phyloP scores from a whole-genome alignment of 2,113 vertebrate genomes.

The Paradisaea rubra region DNA sequence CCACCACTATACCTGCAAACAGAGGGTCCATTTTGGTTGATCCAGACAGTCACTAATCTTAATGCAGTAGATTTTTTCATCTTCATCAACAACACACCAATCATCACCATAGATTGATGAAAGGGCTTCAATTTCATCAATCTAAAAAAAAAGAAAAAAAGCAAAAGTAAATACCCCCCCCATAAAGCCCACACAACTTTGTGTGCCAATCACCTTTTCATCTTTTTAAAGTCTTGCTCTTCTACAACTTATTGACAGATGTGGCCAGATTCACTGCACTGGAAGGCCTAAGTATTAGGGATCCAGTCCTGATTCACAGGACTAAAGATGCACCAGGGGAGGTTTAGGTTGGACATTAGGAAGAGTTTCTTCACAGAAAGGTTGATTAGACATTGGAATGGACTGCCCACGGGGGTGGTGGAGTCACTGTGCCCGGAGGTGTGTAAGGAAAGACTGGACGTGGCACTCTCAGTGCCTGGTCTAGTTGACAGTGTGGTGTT shows the following conservation, averaged over 20 bases:
- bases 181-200: background rate
- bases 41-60: conserved; percentile 79
- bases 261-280: background rate
- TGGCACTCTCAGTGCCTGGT: background rate
- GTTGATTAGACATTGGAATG: background rate
- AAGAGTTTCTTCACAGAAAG: background rate
- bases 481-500: fast-evolving
- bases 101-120: conserved; percentile 95
- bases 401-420: too few species aligned
- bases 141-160: conserved; percentile 58
- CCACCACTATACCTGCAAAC: conserved; percentile 81
- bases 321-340: fast-evolving
- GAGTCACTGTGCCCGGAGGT: background rate
- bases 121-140: conserved; percentile 95
- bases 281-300: fast-evolving
- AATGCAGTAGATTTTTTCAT: conserved; percentile 91
- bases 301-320: background rate
- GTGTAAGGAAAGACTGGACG: background rate
- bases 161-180: background rate
- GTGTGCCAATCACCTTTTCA: background rate
- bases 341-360: background rate
- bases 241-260: background rate
- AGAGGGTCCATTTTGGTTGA: conserved; percentile 81
- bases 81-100: conserved; percentile 93
- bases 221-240: background rate